These are phyloP conservation scores for Plemyria rubiginata DNA, from an alignment of 2,888 invertebrate genomes.

Conservation along the genomic window DNA sequence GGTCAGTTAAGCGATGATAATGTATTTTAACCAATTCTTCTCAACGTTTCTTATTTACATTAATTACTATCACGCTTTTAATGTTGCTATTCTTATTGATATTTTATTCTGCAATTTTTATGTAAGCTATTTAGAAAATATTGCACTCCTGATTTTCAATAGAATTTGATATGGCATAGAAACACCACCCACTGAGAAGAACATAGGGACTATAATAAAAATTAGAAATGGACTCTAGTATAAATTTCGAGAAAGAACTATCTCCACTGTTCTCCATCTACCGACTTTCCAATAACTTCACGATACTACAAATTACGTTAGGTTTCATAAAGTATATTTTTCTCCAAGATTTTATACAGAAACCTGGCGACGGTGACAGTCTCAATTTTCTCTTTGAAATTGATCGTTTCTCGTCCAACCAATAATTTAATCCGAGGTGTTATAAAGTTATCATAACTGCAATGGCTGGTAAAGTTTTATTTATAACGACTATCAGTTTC, in stretches of 20 bases:
- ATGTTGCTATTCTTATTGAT: neutral
- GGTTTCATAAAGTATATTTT: neutral
- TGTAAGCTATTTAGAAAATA: neutral
- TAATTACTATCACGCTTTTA: neutral
- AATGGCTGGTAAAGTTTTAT: slow-evolving; percentile 21
- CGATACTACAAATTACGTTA: neutral
- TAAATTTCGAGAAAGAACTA: no score
- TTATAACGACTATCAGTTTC: slow-evolving; percentile 24
- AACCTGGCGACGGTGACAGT: slow-evolving; percentile 12
- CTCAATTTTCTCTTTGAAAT: slow-evolving; percentile 24
- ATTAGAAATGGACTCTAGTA: no score
- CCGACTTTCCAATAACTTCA: neutral
- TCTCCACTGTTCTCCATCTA: no score
- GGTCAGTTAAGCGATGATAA: slow-evolving; percentile 42
- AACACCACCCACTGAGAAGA: no score
- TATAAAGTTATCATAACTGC: slow-evolving; percentile 25
- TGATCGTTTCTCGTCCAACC: slow-evolving; percentile 14
- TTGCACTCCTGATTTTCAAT: no score
- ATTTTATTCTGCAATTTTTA: neutral
- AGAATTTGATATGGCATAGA: no score
- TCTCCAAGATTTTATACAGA: slow-evolving; percentile 13
- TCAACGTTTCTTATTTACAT: slow-evolving; percentile 25
- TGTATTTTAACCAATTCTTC: slow-evolving; percentile 40
- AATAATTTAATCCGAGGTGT: slow-evolving; percentile 30
- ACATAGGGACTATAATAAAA: no score